Evolutionary conservation across 1,140 invertebrate species (phyloP).

Genomic region (Helicoverpa armigera): DNA sequence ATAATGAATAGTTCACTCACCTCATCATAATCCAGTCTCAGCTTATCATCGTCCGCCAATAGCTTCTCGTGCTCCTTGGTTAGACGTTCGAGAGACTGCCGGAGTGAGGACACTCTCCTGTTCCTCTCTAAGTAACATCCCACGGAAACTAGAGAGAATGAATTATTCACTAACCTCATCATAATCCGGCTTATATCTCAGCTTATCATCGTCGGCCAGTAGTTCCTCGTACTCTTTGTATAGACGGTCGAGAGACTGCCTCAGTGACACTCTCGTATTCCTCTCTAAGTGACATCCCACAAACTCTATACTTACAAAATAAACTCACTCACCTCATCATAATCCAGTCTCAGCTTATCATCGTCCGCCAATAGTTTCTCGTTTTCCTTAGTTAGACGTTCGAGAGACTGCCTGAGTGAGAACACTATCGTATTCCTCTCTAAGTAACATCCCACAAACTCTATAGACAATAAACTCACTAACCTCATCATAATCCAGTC

Average conservation of each 20-base stretch:
- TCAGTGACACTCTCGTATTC: conserved; percentile 94
- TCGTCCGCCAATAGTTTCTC: conserved; percentile 90
- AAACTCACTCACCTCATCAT: conserved; percentile 89
- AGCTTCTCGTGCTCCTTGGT: conserved; percentile 91
- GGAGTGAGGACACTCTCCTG: conserved; percentile 91
- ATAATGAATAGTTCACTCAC: conserved; percentile 73
- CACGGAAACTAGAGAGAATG: conserved; percentile 86
- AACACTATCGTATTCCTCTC: conserved; percentile 87
- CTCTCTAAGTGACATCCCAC: too few species aligned
- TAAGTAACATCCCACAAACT: too few species aligned
- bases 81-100: conserved; percentile 91
- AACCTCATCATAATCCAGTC: conserved; percentile 93
- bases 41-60: conserved; percentile 90
- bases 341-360: conserved; percentile 90
- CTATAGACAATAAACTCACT: background rate
- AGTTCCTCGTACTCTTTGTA: conserved; percentile 91
- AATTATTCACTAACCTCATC: conserved; percentile 88
- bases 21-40: conserved; percentile 93
- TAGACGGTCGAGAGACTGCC: conserved; percentile 91
- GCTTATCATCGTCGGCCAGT: conserved; percentile 90
- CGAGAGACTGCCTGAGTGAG: conserved; percentile 91
- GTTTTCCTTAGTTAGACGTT: conserved; percentile 92
- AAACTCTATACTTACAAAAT: too few species aligned
- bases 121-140: conserved; percentile 60
- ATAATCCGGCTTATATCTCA: conserved; percentile 92